Evolutionary conservation across 2,888 invertebrate species (phyloP), one percentile per base, ranked within the genome.

Genomic region (Morpho achilles): DNA sequence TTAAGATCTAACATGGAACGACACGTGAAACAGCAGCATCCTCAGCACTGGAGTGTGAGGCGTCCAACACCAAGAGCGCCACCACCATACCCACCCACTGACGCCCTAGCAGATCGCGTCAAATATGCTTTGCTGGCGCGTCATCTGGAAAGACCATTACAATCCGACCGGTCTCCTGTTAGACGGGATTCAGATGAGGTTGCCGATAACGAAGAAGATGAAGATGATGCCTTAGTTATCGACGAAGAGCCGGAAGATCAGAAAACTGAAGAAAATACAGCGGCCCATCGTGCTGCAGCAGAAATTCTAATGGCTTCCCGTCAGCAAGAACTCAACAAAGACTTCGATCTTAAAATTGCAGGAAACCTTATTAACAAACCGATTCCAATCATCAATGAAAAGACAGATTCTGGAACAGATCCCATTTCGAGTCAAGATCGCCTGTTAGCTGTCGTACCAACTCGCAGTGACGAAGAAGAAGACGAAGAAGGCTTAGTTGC

Each of bases 1-100:
- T 86, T 98, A 8, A 92, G 97, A n/a, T 97, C 97, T 8, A 98
- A 98, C 72, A 98, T 98, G 97, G 98, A 98, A 79, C 92, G 97
- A 0, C 98, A 98, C 71, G 96, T 98, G 3, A 98, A 98, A 76
- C 97, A 97, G 71, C 97, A 98, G 70, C 98, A 98, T 87, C 97
- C 97, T 0, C 96, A 96, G 63, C 95, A 93, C 74, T 97, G 97
- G 95, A 95, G 95, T 55, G 95, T 96, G 65, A 90, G 96, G 46
- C 94, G 96, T 69, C 89, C 91, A 8, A 73, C 87, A 0, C 82
- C 88, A 0, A 77, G 91, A 60, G 88, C 90, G 1, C 89, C 77
- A 10, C 84, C 86, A 3, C 90, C 84, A 8, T 89, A 80, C 63
- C 80, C 81, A 3, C 77, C 74, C 22, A 72, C 75, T 50, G 89